Percentiles rank a stretch among this genome's conserved stretches.
Evolutionary conservation across 2,888 invertebrate species (phyloP).

Genomic region (Germaria angustata): DNA sequence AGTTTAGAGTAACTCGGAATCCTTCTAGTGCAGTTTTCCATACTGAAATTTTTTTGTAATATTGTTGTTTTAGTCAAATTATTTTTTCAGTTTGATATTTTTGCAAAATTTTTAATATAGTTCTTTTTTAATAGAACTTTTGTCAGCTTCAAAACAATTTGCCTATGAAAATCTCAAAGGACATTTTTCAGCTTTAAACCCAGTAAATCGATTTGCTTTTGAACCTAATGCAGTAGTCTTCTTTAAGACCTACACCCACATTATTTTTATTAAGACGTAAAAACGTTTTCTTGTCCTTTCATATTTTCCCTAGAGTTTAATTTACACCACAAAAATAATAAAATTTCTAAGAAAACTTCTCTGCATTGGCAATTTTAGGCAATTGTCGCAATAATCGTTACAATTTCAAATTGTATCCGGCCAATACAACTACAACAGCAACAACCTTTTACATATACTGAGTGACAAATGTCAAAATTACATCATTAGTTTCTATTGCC

Average conservation of each 20-base stretch:
- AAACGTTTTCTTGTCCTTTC: not conserved
- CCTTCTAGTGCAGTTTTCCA: too few species aligned
- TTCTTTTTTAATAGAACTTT: too few species aligned
- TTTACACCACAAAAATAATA: conserved; percentile 21
- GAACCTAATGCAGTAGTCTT: too few species aligned
- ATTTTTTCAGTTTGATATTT: too few species aligned
- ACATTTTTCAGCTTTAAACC: too few species aligned
- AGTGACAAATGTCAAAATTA: conserved; percentile 64
- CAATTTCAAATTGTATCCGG: conserved; percentile 66
- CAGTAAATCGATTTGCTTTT: too few species aligned
- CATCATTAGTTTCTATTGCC: conserved; percentile 43
- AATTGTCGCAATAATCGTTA: conserved; percentile 67
- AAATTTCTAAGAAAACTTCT: conserved; percentile 21
- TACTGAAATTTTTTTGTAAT: too few species aligned
- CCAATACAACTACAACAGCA: conserved; percentile 50
- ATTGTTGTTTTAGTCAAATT: too few species aligned
- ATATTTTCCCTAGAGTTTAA: conserved; percentile 40
- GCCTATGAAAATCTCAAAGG: too few species aligned
- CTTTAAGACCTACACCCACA: conserved; percentile 49
- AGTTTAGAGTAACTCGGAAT: too few species aligned
- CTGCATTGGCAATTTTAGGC: conserved; percentile 50
- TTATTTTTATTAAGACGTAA: conserved; percentile 44
- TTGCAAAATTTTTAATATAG: too few species aligned
- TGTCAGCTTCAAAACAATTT: too few species aligned
- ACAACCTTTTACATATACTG: conserved; percentile 20